These are phyloP conservation scores for Rhingia rostrata DNA, from an alignment of 2,888 invertebrate species.

Conservation along the genomic window DNA sequence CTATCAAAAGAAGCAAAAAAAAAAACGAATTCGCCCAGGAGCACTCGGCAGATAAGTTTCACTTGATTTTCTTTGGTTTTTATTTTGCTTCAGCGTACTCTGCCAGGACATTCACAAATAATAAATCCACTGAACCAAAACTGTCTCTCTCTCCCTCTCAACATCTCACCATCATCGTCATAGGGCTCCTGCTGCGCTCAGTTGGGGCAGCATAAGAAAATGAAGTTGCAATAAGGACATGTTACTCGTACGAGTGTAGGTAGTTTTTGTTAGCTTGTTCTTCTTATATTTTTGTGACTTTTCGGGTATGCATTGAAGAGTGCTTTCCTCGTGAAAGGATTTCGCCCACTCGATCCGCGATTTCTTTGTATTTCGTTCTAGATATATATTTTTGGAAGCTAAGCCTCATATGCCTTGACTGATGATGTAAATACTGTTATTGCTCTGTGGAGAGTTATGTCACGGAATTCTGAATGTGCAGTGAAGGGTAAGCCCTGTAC, in stretches of 20 bases:
- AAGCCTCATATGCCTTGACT: constrained; percentile 12
- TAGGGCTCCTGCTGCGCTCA: constrained; percentile 5
- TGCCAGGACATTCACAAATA: constrained; percentile 71
- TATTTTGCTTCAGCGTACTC: constrained; percentile 7
- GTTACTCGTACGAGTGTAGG: constrained; percentile 23
- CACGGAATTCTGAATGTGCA: constrained; percentile 35
- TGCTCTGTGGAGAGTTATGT: constrained; percentile 38
- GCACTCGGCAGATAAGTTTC: constrained; percentile 62
- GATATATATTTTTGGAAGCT: not conserved
- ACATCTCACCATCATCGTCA: not conserved
- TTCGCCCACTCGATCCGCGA: not conserved
- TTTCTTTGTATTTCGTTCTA: constrained; percentile 44
- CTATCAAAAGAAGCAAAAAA: not conserved
- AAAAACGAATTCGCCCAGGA: constrained; percentile 38
- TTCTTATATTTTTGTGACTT: constrained; percentile 35
- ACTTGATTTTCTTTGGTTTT: constrained; percentile 37
- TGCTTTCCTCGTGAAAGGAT: constrained; percentile 38
- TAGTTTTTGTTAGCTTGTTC: constrained; percentile 4
- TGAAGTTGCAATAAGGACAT: constrained; percentile 44
- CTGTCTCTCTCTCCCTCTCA: constrained; percentile 5
- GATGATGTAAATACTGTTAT: constrained; percentile 51
- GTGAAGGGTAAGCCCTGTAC: constrained; percentile 17
- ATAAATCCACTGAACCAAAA: constrained; percentile 71
- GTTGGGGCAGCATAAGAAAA: constrained; percentile 22
- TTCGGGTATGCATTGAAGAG: constrained; percentile 53